Evolutionary conservation across 2,888 invertebrate genomes (phyloP), one percentile per base, ranked within the genome.

Genomic region (Frankliniella fusca): DNA sequence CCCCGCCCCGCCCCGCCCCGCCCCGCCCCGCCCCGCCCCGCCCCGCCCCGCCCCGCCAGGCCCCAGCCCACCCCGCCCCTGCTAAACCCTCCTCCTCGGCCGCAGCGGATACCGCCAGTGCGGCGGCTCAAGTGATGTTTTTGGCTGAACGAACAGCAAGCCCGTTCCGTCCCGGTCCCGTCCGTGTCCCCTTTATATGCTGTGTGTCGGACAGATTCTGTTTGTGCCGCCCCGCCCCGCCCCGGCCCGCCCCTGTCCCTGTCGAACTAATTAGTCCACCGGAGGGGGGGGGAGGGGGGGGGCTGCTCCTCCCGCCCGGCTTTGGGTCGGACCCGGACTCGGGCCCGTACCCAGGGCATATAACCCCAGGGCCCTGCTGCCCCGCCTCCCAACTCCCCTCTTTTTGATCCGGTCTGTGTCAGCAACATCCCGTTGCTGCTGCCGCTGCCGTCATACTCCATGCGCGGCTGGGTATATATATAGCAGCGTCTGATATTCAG

Each of bases 181-280:
- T 38, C 38, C 38, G 38, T 5, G 38, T 38, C 38, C 38, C 38
- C 38, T 38, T 38, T 38, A 38, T 38, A 38, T 38, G 38, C 38
- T 38, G 38, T 38, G 38, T 38, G 38, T 38, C 38, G 3, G 38
- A 38, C 38, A 38, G 38, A 5, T 38, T 38, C 38, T 38, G 38
- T 38, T 38, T 38, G 38, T 38, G 38, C 8, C 70, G 27, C 12
- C 70, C 8, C 23, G 5, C 70, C 70, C 27, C 5, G 27, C 27
- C 27, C 61, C 20, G 20, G 20, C 15, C 61, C 20, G 7, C 61
- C 61, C 61, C 61, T 12, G 20, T 18, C 70, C 70, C 70, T 12
- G 27, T 27, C 70, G 70, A 76, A 76, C 70, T 76, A 76, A 76
- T 76, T 76, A 76, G 70, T 76, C 70, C 70, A 76, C 38, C 38